These are phyloP conservation scores for Bombus picipes DNA, from an alignment of 1,140 invertebrate genomes.

Conservation along the genomic window DNA sequence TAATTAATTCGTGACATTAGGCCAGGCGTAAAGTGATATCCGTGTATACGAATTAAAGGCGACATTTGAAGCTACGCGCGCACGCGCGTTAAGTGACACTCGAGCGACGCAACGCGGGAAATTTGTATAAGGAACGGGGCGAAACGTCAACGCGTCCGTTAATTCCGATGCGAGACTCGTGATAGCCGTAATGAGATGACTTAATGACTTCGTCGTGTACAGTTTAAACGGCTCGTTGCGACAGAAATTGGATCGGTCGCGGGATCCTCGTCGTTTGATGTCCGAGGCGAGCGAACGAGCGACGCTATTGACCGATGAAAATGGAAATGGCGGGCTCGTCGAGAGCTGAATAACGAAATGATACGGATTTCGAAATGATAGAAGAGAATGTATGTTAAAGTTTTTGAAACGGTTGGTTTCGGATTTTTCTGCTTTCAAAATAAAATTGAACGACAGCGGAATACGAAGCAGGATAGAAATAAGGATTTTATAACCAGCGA, in stretches of 20 bases:
- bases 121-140: conserved; percentile 7
- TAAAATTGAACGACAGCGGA: too few species aligned
- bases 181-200: conserved; percentile 22
- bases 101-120: neutral
- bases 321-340: neutral
- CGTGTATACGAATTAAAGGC: conserved; percentile 15
- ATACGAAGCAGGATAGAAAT: too few species aligned
- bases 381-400: too few species aligned
- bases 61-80: neutral
- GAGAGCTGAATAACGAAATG: too few species aligned
- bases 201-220: conserved; percentile 12
- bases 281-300: too few species aligned
- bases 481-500: too few species aligned
- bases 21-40: neutral
- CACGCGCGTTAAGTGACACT: neutral
- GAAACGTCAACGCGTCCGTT: conserved; percentile 11
- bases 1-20: conserved; percentile 25
- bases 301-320: neutral
- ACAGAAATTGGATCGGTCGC: neutral
- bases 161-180: neutral
- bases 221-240: neutral
- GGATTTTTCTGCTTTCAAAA: too few species aligned
- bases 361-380: too few species aligned
- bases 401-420: neutral
- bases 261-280: neutral